A percentile compares a stretch with the other conserved stretches of the same genome.
Conservation (phyloP, 2,113 vertebrate species). For the Myotis lucifugus region DNA sequence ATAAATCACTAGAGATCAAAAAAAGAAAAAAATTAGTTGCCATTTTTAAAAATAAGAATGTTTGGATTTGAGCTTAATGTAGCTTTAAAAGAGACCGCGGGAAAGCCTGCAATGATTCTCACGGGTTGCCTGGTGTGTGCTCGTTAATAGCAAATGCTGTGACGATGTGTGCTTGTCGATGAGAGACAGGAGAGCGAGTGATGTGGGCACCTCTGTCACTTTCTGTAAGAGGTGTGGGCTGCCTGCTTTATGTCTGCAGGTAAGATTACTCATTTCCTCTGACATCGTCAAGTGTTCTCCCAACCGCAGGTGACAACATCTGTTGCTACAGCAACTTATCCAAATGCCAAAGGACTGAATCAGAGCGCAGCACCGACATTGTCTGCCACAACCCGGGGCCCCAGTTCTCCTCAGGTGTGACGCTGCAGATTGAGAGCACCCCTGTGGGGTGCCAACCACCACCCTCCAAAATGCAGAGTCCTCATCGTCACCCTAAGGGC, state of each 20-base stretch:
- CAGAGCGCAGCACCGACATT: neutral
- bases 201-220: constrained; percentile 15
- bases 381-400: neutral
- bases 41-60: neutral
- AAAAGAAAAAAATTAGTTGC: neutral
- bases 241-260: constrained; percentile 40
- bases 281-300: constrained; percentile 56
- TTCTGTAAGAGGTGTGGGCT: constrained; percentile 49
- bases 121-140: neutral
- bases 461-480: constrained; percentile 49
- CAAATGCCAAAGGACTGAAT: constrained; percentile 1
- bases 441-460: constrained; percentile 30
- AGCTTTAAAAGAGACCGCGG: neutral
- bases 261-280: constrained; percentile 75
- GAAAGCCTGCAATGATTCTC: neutral
- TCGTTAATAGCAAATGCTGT: neutral
- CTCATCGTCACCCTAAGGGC: constrained; percentile 29
- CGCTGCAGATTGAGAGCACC: neutral
- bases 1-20: neutral
- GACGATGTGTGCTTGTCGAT: neutral
- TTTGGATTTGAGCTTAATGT: neutral
- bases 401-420: neutral
- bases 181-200: neutral
- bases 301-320: constrained; percentile 38
- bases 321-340: constrained; percentile 35